phyloP scores from a whole-genome alignment of 2,888 invertebrate genomes.

The Aethes cnicana region DNA sequence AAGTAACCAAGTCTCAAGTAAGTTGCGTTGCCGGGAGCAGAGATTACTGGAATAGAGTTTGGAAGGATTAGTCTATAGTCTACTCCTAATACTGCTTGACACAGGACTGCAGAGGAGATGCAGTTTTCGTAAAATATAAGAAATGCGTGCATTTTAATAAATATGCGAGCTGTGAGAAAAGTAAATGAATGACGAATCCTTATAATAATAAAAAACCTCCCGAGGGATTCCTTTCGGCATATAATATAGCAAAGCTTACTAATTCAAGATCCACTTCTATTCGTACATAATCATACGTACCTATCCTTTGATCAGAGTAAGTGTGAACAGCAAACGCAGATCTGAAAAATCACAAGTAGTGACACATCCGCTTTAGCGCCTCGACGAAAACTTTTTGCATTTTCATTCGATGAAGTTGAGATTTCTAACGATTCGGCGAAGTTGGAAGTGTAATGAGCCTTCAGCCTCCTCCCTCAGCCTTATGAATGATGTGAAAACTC shows the following conservation, averaged over 20 bases:
- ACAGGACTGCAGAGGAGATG: slow-evolving; percentile 9
- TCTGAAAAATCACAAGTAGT: slow-evolving; percentile 22
- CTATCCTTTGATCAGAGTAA: not conserved
- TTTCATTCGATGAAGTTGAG: slow-evolving; percentile 31
- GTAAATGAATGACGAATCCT: no score
- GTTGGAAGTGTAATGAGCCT: slow-evolving; percentile 30
- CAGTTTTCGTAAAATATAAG: not conserved
- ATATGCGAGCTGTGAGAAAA: no score
- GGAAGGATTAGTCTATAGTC: slow-evolving; percentile 51
- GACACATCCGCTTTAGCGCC: slow-evolving; percentile 27
- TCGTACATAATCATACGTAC: not conserved
- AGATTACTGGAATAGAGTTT: slow-evolving; percentile 63
- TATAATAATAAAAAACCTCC: no score
- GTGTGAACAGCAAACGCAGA: slow-evolving; percentile 12
- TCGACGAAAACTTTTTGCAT: slow-evolving; percentile 29
- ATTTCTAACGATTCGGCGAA: slow-evolving; percentile 29
- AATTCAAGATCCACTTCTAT: no score
- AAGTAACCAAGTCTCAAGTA: slow-evolving; percentile 50
- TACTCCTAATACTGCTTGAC: slow-evolving; percentile 36
- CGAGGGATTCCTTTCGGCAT: no score
- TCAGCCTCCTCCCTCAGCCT: slow-evolving; percentile 30
- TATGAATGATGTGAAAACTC: slow-evolving; percentile 39
- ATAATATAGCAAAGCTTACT: no score
- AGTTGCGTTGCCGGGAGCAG: slow-evolving; percentile 50
- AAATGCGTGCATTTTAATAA: no score